A percentile compares a stretch with the other conserved stretches of the same genome.
These are phyloP conservation scores for Thripadectes ignobilis DNA, from an alignment of 2,797 vertebrate species.

Conservation along the genomic window DNA sequence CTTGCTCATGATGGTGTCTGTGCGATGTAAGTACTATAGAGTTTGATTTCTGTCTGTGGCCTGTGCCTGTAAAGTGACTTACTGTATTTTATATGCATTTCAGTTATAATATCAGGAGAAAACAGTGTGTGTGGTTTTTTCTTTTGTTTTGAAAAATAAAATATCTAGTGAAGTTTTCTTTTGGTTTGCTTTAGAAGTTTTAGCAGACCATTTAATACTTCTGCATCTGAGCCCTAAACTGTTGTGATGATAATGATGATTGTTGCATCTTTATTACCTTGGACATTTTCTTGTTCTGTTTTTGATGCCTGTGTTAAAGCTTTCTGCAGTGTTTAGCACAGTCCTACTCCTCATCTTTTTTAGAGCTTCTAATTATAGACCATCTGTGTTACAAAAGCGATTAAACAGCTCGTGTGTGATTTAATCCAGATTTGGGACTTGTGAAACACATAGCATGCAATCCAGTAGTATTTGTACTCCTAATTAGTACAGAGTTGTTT, in stretches of 20 bases:
- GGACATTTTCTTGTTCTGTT: neutral
- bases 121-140: neutral
- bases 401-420: neutral
- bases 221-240: neutral
- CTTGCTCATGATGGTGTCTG: neutral
- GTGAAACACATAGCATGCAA: neutral
- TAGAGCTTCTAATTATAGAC: neutral
- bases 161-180: neutral
- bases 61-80: neutral
- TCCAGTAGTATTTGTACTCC: neutral
- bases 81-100: neutral
- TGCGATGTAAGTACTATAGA: neutral
- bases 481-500: neutral
- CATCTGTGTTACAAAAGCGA: neutral
- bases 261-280: neutral
- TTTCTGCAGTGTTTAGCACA: neutral
- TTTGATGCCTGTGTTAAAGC: neutral
- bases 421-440: neutral
- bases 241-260: neutral
- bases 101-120: neutral
- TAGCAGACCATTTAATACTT: neutral
- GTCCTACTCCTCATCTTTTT: neutral
- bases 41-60: neutral
- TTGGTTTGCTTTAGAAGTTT: neutral
- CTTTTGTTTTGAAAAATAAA: neutral